Conservation (phyloP, 2,797 vertebrate genomes). For the Scolopax rusticola region DNA sequence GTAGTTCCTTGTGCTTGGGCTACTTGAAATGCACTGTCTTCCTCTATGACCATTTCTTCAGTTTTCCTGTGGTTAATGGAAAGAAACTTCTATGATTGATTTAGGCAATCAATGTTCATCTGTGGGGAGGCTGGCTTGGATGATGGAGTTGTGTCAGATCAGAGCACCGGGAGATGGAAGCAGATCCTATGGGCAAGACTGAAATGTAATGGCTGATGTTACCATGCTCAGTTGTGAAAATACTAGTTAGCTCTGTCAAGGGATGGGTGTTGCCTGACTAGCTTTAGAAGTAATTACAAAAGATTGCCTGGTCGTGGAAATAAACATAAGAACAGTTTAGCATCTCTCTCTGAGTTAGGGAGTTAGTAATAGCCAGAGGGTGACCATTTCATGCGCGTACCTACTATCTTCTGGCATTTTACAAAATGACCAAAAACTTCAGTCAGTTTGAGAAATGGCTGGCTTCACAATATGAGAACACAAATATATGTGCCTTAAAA, state of each 20-base stretch:
- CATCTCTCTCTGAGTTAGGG: background rate
- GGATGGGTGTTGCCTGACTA: background rate
- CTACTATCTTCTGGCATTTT: conserved; percentile 31
- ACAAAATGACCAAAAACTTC: conserved; percentile 52
- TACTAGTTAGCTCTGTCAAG: background rate
- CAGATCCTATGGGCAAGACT: background rate
- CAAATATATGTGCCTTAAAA: background rate
- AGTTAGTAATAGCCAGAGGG: conserved; percentile 40
- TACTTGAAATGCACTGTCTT: background rate
- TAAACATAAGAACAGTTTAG: background rate
- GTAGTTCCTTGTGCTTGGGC: background rate
- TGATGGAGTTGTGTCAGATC: background rate
- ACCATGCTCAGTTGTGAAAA: conserved; percentile 1
- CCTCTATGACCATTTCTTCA: background rate
- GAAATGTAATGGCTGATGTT: background rate
- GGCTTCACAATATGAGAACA: background rate
- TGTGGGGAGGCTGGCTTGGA: background rate
- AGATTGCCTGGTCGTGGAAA: conserved; percentile 18
- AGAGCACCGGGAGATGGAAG: background rate
- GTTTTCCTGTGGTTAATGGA: background rate
- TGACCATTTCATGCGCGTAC: conserved; percentile 24
- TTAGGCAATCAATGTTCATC: background rate
- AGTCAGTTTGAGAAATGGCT: background rate
- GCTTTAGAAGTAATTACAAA: conserved; percentile 35
- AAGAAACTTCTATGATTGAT: background rate